Evolutionary conservation across 2,113 vertebrate genomes (phyloP).

Genomic region (Murina feae): DNA sequence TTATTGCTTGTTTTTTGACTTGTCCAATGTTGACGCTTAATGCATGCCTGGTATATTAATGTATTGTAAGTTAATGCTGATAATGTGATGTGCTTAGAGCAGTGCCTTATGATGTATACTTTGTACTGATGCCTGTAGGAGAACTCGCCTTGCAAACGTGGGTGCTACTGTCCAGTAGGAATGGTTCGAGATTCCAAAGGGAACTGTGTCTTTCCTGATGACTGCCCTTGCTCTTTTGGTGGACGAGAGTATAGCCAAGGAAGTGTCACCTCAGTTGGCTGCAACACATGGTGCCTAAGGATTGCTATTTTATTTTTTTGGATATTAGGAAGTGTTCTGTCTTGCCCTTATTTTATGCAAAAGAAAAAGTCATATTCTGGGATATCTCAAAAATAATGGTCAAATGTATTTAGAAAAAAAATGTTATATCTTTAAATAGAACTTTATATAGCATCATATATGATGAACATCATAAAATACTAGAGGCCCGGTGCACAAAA

Average conservation of each 20-base stretch:
- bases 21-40: not conserved
- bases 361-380: not conserved
- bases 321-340: not conserved
- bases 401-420: not conserved
- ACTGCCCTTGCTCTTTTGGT: constrained; percentile 76
- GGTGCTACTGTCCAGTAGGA: constrained; percentile 75
- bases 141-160: constrained; percentile 65
- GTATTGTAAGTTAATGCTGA: not conserved
- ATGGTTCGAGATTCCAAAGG: constrained; percentile 74
- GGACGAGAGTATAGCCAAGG: constrained; percentile 71
- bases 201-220: constrained; percentile 64
- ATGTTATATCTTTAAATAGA: not conserved
- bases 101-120: not conserved
- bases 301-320: not conserved
- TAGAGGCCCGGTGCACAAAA: too few relatives aligned
- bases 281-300: constrained; percentile 69
- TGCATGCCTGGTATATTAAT: not conserved
- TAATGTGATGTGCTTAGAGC: not conserved
- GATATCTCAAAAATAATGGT: not conserved
- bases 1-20: not conserved
- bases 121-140: constrained; percentile 31
- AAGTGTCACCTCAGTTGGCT: constrained; percentile 63
- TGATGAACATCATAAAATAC: not conserved
- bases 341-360: not conserved
- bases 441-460: not conserved